phyloP scores from a whole-genome alignment of 2,888 invertebrate genomes.

The Oeneis ivallda region DNA sequence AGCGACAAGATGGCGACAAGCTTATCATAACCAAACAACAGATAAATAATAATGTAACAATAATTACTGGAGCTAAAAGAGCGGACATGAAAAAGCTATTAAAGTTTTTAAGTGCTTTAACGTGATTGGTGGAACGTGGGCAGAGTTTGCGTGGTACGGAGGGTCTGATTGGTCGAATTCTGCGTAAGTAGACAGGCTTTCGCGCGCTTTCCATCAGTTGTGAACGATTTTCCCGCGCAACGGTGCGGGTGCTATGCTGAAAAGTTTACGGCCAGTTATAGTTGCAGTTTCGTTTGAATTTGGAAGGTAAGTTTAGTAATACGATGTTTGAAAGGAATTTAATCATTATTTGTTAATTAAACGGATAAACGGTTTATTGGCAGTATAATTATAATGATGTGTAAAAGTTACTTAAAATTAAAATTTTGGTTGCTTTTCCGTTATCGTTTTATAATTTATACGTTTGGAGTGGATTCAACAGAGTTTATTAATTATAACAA shows the following conservation, averaged over 20 bases:
- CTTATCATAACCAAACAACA: slow-evolving; percentile 23
- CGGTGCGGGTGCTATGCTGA: slow-evolving; percentile 13
- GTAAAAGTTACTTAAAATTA: too few species aligned
- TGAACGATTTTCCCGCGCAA: slow-evolving; percentile 61
- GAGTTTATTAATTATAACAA: too few species aligned
- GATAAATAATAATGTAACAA: slow-evolving; percentile 24
- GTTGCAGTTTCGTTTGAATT: slow-evolving; percentile 11
- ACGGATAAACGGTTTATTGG: too few species aligned
- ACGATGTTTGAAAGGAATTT: neutral
- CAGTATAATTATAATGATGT: too few species aligned
- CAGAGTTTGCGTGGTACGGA: slow-evolving; percentile 51
- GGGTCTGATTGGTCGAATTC: slow-evolving; percentile 58
- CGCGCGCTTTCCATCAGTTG: slow-evolving; percentile 75
- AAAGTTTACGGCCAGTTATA: slow-evolving; percentile 27
- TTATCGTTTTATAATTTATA: too few species aligned
- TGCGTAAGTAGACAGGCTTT: slow-evolving; percentile 73
- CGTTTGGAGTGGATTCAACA: too few species aligned
- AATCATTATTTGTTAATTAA: too few species aligned
- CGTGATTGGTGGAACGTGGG: slow-evolving; percentile 59
- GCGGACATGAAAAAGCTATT: slow-evolving; percentile 74
- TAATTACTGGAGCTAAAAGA: slow-evolving; percentile 41
- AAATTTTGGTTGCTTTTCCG: too few species aligned
- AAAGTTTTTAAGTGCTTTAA: slow-evolving; percentile 71
- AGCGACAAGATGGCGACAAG: slow-evolving; percentile 13
- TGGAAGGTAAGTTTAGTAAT: slow-evolving; percentile 23